Conservation (phyloP, 2,888 invertebrate species). For the Scaptomyza flava region DNA sequence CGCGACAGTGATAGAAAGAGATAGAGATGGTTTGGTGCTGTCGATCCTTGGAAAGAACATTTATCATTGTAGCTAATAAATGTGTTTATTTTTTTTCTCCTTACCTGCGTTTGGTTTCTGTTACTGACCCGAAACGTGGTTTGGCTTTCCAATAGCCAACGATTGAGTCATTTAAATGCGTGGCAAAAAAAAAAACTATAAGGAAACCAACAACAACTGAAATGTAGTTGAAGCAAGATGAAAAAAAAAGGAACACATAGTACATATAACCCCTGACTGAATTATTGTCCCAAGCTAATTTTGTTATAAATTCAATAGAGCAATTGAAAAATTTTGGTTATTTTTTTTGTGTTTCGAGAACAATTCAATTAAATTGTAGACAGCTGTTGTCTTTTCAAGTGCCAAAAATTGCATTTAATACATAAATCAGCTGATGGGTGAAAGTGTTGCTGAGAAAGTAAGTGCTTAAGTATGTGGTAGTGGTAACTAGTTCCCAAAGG, state of each 20-base stretch:
- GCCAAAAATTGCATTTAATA: conserved; percentile 23
- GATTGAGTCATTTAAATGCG: conserved; percentile 77
- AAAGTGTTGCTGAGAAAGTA: conserved; percentile 40
- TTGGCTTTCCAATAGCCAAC: conserved; percentile 52
- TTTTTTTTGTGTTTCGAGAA: conserved; percentile 32
- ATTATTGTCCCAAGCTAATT: conserved; percentile 53
- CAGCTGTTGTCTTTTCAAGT: conserved; percentile 67
- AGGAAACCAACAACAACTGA: conserved; percentile 10
- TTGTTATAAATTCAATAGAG: conserved; percentile 39
- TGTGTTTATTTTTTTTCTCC: conserved; percentile 55
- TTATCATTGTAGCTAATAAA: conserved; percentile 77
- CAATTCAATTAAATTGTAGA: conserved; percentile 68
- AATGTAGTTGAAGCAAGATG: neutral
- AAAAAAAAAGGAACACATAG: conserved; percentile 24
- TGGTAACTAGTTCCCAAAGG: conserved; percentile 28
- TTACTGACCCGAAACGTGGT: conserved; percentile 50
- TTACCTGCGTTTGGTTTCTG: conserved; percentile 7
- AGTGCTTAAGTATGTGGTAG: conserved; percentile 32
- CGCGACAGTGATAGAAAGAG: conserved; percentile 26
- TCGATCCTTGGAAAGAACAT: conserved; percentile 66
- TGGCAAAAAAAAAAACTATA: conserved; percentile 43
- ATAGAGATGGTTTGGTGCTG: conserved; percentile 8
- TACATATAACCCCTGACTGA: conserved; percentile 46
- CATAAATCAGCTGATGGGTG: conserved; percentile 51
- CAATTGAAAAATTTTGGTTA: conserved; percentile 14